Percentiles rank a stretch among this genome's conserved stretches.
Evolutionary conservation across 2,888 invertebrate species (phyloP).

Genomic region (Eledona agricola): DNA sequence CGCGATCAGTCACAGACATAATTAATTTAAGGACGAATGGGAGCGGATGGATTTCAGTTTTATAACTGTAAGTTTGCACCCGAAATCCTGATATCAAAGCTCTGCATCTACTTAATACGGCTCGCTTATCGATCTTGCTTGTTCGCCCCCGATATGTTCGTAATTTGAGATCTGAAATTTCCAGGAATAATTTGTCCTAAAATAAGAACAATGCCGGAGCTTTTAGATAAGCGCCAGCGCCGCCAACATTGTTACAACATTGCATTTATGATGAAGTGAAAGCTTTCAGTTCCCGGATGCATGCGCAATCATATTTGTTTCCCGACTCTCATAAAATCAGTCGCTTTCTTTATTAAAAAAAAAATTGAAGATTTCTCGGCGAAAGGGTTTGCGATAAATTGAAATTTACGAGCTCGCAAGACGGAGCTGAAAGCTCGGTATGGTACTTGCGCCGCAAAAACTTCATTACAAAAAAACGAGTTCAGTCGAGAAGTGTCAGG

Average conservation of each 20-base stretch:
- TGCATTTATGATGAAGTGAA: constrained; percentile 19
- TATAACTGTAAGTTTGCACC: too few species aligned
- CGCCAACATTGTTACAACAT: constrained; percentile 18
- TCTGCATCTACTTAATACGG: too few species aligned
- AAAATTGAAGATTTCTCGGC: constrained; percentile 2
- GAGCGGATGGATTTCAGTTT: too few species aligned
- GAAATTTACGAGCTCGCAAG: constrained; percentile 12
- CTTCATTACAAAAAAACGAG: constrained; percentile 27
- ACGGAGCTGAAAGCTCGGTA: constrained; percentile 11
- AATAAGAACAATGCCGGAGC: constrained; percentile 25
- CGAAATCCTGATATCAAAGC: too few species aligned
- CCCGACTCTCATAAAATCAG: constrained; percentile 8
- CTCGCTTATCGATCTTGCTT: too few species aligned
- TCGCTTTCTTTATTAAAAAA: constrained; percentile 7
- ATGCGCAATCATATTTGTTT: constrained; percentile 17
- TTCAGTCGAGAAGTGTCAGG: constrained; percentile 25
- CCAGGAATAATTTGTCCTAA: constrained; percentile 23
- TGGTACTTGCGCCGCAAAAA: constrained; percentile 10
- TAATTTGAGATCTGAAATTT: constrained; percentile 23
- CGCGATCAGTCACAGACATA: too few species aligned
- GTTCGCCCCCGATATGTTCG: constrained; percentile 4
- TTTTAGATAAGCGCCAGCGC: constrained; percentile 19
- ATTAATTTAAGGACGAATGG: too few species aligned
- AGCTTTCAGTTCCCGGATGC: constrained; percentile 21
- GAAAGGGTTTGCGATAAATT: constrained; percentile 15